Base-by-base conservation (phyloP, 2,888 invertebrate species). In the Nysson spinosus region DNA sequence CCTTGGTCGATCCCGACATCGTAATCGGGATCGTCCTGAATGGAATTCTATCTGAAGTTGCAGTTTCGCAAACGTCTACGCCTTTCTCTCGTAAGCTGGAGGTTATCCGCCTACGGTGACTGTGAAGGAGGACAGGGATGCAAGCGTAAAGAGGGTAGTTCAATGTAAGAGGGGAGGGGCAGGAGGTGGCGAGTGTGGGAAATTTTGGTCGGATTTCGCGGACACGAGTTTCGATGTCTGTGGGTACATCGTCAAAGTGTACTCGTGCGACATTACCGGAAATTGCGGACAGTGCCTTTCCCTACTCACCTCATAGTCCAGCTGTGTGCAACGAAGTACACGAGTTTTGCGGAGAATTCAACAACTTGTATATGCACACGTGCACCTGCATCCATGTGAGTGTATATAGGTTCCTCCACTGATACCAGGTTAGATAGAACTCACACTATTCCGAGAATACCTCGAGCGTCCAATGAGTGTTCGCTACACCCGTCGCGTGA, bases 221-320 rank as follows among this genome's bases (percentile, higher is more conserved):
- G 30, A 62, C 60, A 64, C 52, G 60, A 67, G 67, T 63, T 67
- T 72, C 71, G 50, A 14, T 62, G 63, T 66, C 70, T 44, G 34
- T 32, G 20, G 47, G 40, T n/a, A 61, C 56, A 50, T 52, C 63
- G 63, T 70, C 71, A 60, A 74, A 68, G 69, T 43, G 52, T 50
- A 43, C 47, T 50, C 42, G 56, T 46, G 67, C 69, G 77, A 67
- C 69, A 52, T 76, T 69, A 64, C 60, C 62, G 67, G 77, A 75
- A 70, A 77, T 77, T 77, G 72, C 63, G 65, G 65, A 43, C 61
- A 39, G 32, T 64, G 61, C 55, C 57, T 62, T 69, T 46, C 63
- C 47, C 22, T 39, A 50, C 52, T 55, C 62, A 32, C 9, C 51
- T 37, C 35, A 28, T 34, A 49, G 64, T 49, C 34, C 49, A 9